phyloP scores from a whole-genome alignment of 2,113 vertebrate genomes.

The Rhabdornis inornatus region DNA sequence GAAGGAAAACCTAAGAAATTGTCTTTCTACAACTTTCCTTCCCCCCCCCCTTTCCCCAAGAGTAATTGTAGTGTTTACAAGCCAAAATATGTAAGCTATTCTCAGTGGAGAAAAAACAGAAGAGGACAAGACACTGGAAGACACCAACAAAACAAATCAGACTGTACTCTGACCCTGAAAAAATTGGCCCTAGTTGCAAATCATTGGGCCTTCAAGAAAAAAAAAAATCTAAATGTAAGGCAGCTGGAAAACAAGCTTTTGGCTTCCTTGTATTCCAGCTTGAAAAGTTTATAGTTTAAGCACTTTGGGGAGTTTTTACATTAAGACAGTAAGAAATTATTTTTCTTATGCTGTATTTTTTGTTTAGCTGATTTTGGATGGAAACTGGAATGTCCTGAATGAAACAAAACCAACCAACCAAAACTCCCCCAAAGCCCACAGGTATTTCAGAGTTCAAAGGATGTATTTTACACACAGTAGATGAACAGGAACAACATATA shows the following conservation, averaged over 20 bases:
- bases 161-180: background rate
- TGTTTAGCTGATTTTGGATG: constrained; percentile 30
- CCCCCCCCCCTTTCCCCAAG: background rate
- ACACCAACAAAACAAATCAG: background rate
- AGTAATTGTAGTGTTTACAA: background rate
- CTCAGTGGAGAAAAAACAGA: background rate
- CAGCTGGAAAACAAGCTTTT: constrained; percentile 20
- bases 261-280: background rate
- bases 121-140: background rate
- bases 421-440: background rate
- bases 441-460: background rate
- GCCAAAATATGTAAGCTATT: background rate
- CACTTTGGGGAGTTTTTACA: background rate
- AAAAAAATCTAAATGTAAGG: background rate
- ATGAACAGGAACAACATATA: background rate
- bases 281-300: background rate
- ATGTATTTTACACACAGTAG: background rate
- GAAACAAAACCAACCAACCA: background rate
- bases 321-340: background rate
- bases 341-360: background rate
- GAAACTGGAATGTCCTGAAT: constrained; percentile 7
- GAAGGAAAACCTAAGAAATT: background rate
- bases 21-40: background rate
- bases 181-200: background rate
- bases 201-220: background rate